Evolutionary conservation across 2,797 vertebrate genomes (phyloP).

Genomic region (Diplodus sargus): DNA sequence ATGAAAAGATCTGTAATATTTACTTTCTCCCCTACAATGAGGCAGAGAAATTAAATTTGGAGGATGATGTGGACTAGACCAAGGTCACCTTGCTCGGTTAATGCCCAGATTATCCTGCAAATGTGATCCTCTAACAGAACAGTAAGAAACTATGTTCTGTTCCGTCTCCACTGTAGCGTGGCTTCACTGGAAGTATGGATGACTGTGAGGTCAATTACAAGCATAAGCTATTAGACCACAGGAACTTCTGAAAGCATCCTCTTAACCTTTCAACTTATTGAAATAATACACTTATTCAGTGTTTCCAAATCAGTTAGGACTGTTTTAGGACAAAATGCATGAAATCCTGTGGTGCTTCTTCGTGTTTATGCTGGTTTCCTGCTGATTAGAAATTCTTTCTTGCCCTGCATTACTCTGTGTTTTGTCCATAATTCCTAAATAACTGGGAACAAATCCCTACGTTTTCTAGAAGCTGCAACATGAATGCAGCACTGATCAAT

Average conservation of each 20-base stretch:
- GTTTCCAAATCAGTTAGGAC: neutral
- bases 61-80: neutral
- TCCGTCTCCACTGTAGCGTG: neutral
- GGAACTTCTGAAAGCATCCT: neutral
- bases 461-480: neutral
- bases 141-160: constrained; percentile 1
- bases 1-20: constrained; percentile 15
- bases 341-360: no score
- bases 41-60: neutral
- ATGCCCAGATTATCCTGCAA: constrained; percentile 8
- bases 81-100: constrained; percentile 20
- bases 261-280: neutral
- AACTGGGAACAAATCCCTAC: neutral
- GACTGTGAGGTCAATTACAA: constrained; percentile 32
- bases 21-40: constrained; percentile 3
- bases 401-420: neutral
- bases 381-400: neutral
- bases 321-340: constrained; percentile 1
- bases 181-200: neutral
- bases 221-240: constrained; percentile 2
- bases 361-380: neutral
- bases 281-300: neutral
- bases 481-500: neutral
- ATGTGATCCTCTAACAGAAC: neutral
- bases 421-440: neutral